A percentile compares a stretch with the other conserved stretches of the same genome.
Conservation (phyloP, 2,888 invertebrate genomes). For the Ochropacha duplaris region DNA sequence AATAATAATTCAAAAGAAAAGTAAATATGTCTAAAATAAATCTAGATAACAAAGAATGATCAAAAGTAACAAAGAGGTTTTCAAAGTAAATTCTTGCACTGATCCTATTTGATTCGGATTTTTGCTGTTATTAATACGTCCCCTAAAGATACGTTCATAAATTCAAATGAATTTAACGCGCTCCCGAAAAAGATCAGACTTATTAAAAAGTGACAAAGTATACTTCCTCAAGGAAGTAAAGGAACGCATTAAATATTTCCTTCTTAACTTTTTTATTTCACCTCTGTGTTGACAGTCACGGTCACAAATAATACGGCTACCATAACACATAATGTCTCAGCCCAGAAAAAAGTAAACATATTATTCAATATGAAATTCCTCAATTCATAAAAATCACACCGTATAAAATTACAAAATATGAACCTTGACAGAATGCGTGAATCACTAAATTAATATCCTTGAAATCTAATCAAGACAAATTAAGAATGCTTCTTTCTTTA, state of each 20-base stretch:
- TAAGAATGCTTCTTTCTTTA: constrained; percentile 67
- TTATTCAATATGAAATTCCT: constrained; percentile 60
- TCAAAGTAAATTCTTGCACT: not conserved
- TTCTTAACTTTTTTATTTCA: constrained; percentile 64
- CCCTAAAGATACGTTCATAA: constrained; percentile 25
- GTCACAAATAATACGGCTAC: constrained; percentile 60
- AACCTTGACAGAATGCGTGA: constrained; percentile 73
- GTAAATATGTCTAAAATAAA: not conserved
- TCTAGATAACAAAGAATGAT: not conserved
- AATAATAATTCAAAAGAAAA: not conserved
- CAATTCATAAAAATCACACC: constrained; percentile 60
- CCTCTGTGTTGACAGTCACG: constrained; percentile 70
- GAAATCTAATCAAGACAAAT: constrained; percentile 81
- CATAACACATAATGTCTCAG: constrained; percentile 67
- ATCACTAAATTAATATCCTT: constrained; percentile 81
- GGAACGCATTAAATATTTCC: constrained; percentile 63
- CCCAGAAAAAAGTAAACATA: constrained; percentile 74
- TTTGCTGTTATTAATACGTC: not conserved
- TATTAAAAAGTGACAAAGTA: constrained; percentile 48
- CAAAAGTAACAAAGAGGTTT: not conserved
- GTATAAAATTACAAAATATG: constrained; percentile 77
- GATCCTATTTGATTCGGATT: constrained; percentile 2
- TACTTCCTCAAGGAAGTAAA: constrained; percentile 65
- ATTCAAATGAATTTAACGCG: constrained; percentile 29
- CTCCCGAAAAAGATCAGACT: constrained; percentile 16